Conservation (phyloP, 2,797 vertebrate genomes). For the Jordanella pulchra region DNA sequence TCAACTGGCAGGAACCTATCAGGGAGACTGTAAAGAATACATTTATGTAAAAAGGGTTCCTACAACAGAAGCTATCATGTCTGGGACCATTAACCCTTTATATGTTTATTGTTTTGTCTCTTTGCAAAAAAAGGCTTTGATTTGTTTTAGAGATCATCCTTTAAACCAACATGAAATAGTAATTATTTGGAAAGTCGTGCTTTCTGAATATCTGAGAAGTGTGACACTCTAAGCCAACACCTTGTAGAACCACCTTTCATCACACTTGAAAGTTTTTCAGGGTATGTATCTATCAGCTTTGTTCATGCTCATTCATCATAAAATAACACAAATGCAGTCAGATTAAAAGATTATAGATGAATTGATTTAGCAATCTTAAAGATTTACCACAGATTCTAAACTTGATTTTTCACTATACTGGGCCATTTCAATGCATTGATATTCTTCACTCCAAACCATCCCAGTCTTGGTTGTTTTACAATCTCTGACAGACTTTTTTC, state of each 20-base stretch:
- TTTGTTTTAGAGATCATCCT: too few species aligned
- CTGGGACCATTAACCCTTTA: too few species aligned
- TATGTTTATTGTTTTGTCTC: too few species aligned
- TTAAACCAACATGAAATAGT: too few species aligned
- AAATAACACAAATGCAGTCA: not conserved
- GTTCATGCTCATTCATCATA: not conserved
- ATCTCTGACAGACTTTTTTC: too few species aligned
- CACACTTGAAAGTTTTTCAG: not conserved
- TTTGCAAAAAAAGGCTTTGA: too few species aligned
- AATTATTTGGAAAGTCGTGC: too few species aligned
- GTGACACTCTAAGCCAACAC: too few species aligned
- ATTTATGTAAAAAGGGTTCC: conserved; percentile 7
- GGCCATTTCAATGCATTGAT: not conserved
- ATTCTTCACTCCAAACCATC: not conserved
- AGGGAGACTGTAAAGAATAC: conserved; percentile 4
- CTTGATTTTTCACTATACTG: not conserved
- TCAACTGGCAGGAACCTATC: conserved; percentile 19
- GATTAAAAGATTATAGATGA: not conserved
- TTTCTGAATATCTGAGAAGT: too few species aligned
- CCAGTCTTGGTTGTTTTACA: not conserved
- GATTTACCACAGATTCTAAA: not conserved
- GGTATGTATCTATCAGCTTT: not conserved
- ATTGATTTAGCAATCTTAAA: not conserved
- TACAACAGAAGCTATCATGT: too few species aligned
- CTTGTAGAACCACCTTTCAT: too few species aligned